These are phyloP conservation scores for Serripes groenlandicus DNA, from an alignment of 2,888 invertebrate species.

Conservation along the genomic window DNA sequence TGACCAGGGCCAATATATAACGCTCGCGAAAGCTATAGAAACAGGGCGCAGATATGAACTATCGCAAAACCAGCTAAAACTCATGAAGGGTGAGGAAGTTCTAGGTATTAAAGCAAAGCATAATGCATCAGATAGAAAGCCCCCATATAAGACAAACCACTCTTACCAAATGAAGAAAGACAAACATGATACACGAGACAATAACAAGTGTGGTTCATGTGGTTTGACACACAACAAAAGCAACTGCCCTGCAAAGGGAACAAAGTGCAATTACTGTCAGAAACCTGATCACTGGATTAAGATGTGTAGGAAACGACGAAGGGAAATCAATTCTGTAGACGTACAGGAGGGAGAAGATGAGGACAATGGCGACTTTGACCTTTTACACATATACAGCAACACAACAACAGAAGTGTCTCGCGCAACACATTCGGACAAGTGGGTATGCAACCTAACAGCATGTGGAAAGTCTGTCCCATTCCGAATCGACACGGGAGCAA, in stretches of 20 bases:
- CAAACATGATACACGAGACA: neutral
- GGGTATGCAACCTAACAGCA: too few relatives aligned
- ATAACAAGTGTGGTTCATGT: conserved; percentile 16
- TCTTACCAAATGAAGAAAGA: neutral
- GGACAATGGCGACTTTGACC: too few relatives aligned
- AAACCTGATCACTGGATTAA: conserved; percentile 44
- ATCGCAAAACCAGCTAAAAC: conserved; percentile 50
- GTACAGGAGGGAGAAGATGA: neutral
- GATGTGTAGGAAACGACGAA: neutral
- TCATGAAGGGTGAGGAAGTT: conserved; percentile 52
- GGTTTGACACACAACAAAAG: conserved; percentile 23
- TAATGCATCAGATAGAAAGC: too few relatives aligned
- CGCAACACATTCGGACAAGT: too few relatives aligned
- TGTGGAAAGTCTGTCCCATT: too few relatives aligned
- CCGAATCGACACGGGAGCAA: conserved; percentile 50
- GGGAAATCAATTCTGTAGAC: neutral
- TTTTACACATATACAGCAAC: too few relatives aligned
- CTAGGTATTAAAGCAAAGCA: conserved; percentile 4
- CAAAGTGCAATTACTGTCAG: conserved; percentile 24
- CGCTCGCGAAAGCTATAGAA: conserved; percentile 44
- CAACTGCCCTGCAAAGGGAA: too few relatives aligned
- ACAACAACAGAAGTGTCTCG: too few relatives aligned
- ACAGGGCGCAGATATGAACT: conserved; percentile 54
- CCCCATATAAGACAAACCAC: conserved; percentile 7
- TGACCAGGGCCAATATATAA: conserved; percentile 50